phyloP scores from a whole-genome alignment of 2,888 invertebrate genomes.

The Panzeria rudis region DNA sequence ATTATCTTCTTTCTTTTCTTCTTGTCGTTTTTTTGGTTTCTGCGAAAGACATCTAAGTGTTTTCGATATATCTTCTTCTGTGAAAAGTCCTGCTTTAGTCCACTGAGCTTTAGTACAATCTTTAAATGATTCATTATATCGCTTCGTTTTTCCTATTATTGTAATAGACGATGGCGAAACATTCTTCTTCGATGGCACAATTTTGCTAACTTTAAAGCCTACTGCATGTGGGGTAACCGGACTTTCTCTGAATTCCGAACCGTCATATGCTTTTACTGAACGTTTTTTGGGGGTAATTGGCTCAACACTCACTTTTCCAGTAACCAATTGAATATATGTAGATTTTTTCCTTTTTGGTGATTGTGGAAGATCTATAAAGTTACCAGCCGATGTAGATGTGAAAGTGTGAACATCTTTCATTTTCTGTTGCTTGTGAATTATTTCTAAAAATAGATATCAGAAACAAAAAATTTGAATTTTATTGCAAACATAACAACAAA shows the following conservation, averaged over 20 bases:
- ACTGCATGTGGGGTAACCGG: constrained; percentile 75
- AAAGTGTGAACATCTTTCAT: constrained; percentile 27
- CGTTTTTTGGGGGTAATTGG: constrained; percentile 77
- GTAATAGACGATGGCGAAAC: constrained; percentile 35
- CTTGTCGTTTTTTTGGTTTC: constrained; percentile 15
- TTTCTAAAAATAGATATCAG: too few relatives aligned
- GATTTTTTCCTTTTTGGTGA: constrained; percentile 57
- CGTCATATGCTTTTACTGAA: constrained; percentile 55
- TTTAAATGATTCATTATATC: constrained; percentile 72
- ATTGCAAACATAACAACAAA: too few relatives aligned
- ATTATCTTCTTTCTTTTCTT: constrained; percentile 4
- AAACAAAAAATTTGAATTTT: too few relatives aligned
- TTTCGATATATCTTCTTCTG: constrained; percentile 73
- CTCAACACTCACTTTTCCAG: constrained; percentile 80
- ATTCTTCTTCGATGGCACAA: constrained; percentile 70
- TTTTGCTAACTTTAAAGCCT: constrained; percentile 75
- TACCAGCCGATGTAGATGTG: constrained; percentile 76
- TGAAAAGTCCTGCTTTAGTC: constrained; percentile 76
- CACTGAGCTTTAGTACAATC: constrained; percentile 74
- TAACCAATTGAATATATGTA: constrained; percentile 75
- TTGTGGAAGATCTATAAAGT: constrained; percentile 71
- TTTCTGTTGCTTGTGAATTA: constrained; percentile 10
- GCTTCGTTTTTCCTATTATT: constrained; percentile 42
- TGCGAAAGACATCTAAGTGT: constrained; percentile 23
- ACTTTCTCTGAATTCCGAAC: constrained; percentile 77